phyloP scores from a whole-genome alignment of 2,888 invertebrate species.

The Drosophila dives region DNA sequence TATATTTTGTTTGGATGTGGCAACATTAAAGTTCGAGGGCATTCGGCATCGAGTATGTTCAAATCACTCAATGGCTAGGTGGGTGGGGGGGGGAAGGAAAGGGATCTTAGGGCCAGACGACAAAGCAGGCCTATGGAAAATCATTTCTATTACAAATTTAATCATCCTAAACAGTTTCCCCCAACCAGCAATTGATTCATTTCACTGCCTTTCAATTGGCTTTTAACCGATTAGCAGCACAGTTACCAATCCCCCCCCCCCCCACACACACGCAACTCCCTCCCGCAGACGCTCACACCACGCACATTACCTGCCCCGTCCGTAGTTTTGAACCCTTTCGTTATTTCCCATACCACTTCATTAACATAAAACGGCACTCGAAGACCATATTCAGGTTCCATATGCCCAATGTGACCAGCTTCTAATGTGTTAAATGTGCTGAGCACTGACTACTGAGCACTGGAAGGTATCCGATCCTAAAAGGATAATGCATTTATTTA shows the following conservation, averaged over 20 bases:
- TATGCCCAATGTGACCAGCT: constrained; percentile 16
- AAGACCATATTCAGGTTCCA: constrained; percentile 28
- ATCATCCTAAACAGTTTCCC: constrained; percentile 72
- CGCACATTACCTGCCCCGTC: neutral
- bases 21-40: constrained; percentile 54
- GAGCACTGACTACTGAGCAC: too few relatives aligned
- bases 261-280: neutral
- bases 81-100: neutral
- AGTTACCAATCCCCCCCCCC: constrained; percentile 17
- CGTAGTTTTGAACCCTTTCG: constrained; percentile 57
- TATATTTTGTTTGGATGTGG: constrained; percentile 19
- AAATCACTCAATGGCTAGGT: constrained; percentile 39
- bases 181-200: constrained; percentile 70
- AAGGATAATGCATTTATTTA: neutral
- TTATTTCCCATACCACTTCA: constrained; percentile 55
- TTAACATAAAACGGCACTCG: constrained; percentile 71
- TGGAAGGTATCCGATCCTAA: neutral
- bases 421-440: neutral
- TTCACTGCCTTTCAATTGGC: constrained; percentile 76
- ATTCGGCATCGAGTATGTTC: constrained; percentile 40
- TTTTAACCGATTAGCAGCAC: constrained; percentile 72
- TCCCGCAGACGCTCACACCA: neutral
- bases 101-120: constrained; percentile 19
- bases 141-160: constrained; percentile 77
- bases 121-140: constrained; percentile 54